A percentile compares a stretch with the other conserved stretches of the same genome.
These are phyloP conservation scores for Alviniconcha marisindica DNA, from an alignment of 1,140 invertebrate genomes.

Conservation along the genomic window DNA sequence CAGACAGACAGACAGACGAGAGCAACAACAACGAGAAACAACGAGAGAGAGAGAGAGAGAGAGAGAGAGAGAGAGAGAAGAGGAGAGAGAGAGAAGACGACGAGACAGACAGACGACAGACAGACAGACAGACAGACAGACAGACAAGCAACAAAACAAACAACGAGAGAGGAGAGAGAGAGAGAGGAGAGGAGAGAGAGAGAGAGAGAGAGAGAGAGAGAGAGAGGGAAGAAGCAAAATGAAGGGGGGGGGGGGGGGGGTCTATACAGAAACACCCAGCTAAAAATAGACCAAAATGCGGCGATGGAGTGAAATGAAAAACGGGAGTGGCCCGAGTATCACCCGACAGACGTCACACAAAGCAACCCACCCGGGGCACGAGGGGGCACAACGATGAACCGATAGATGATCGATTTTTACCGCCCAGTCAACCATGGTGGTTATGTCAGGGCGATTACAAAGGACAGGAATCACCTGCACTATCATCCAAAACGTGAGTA, in stretches of 20 bases:
- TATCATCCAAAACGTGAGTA: too few species aligned
- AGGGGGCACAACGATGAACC: too few species aligned
- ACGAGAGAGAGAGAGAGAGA: slow-evolving; percentile 2
- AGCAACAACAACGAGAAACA: neutral
- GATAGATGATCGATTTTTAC: too few species aligned
- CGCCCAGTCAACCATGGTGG: too few species aligned
- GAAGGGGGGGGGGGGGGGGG: neutral
- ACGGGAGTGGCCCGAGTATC: neutral
- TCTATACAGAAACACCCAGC: neutral
- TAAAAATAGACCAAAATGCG: neutral
- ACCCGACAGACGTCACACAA: too few species aligned
- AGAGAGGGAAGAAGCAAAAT: neutral
- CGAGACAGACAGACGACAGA: neutral
- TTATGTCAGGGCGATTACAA: too few species aligned
- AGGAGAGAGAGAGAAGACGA: neutral
- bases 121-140: neutral
- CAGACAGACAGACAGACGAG: neutral
- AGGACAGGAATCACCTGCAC: too few species aligned
- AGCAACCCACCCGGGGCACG: too few species aligned
- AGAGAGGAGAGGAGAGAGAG: slow-evolving; percentile 5
- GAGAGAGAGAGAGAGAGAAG: neutral
- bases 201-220: slow-evolving; percentile 10
- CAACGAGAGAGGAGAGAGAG: neutral
- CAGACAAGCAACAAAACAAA: neutral
- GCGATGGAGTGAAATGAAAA: neutral